Conservation (phyloP, 2,113 vertebrate genomes). For the Sinocyclocheilus anophthalmus region DNA sequence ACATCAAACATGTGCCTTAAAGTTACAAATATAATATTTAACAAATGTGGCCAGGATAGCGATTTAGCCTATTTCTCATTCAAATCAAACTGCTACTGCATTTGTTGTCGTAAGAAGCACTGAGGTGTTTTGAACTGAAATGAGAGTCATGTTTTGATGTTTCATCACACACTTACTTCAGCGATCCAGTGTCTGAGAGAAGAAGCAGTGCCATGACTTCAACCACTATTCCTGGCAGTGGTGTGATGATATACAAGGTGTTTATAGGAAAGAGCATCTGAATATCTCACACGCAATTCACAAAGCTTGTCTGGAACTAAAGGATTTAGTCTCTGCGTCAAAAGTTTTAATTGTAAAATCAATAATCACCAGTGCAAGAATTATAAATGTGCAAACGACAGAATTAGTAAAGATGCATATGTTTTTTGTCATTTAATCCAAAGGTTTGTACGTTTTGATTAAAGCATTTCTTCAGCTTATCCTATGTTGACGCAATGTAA, state of each 20-base stretch:
- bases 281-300: not conserved
- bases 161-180: not conserved
- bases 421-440: not conserved
- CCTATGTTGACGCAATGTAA: conserved; percentile 13
- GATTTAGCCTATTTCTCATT: too few species aligned
- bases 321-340: not conserved
- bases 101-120: too few species aligned
- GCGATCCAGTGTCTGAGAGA: not conserved
- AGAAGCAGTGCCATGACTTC: not conserved
- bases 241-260: not conserved
- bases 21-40: not conserved
- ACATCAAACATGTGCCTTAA: not conserved
- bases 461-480: not conserved
- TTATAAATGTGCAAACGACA: not conserved
- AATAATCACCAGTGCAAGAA: not conserved
- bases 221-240: not conserved
- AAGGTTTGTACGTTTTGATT: not conserved
- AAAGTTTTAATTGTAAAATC: not conserved
- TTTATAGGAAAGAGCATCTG: not conserved
- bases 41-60: not conserved
- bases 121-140: too few species aligned
- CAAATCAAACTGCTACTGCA: too few species aligned
- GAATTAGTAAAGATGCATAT: not conserved
- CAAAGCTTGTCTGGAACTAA: not conserved
- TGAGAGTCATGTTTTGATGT: not conserved